A percentile compares a stretch with the other conserved stretches of the same genome.
These are phyloP conservation scores for Rhodeus uyekii DNA, from an alignment of 2,797 vertebrate genomes.

Conservation along the genomic window DNA sequence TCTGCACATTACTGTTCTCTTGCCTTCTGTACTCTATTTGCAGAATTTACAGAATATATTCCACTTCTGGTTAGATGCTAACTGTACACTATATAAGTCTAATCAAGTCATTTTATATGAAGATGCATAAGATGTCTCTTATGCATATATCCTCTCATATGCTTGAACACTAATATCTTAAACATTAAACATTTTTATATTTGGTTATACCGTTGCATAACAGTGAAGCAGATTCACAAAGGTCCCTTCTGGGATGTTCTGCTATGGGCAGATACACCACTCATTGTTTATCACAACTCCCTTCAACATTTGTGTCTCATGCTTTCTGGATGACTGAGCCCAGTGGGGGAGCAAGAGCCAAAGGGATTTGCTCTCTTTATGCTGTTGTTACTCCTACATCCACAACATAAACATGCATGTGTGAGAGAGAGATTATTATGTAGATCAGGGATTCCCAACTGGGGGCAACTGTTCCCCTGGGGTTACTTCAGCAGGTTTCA, in stretches of 20 bases:
- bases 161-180: background rate
- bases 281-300: conserved; percentile 30
- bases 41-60: background rate
- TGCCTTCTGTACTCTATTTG: background rate
- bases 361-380: conserved; percentile 1
- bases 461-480: background rate
- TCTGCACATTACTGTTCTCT: background rate
- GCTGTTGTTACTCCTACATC: conserved; percentile 2
- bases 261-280: conserved; percentile 26
- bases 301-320: conserved; percentile 25
- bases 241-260: conserved; percentile 2
- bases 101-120: background rate
- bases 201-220: conserved; percentile 22
- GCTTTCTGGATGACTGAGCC: conserved; percentile 33
- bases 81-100: background rate
- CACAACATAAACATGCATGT: background rate
- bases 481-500: background rate
- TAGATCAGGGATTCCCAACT: background rate
- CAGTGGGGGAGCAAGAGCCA: conserved; percentile 7
- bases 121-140: background rate
- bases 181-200: conserved; percentile 12
- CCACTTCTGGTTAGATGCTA: background rate
- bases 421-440: background rate
- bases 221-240: background rate
- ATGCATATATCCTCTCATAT: background rate